Conservation (phyloP, 1,140 invertebrate species). For the Eumaeus atala region DNA sequence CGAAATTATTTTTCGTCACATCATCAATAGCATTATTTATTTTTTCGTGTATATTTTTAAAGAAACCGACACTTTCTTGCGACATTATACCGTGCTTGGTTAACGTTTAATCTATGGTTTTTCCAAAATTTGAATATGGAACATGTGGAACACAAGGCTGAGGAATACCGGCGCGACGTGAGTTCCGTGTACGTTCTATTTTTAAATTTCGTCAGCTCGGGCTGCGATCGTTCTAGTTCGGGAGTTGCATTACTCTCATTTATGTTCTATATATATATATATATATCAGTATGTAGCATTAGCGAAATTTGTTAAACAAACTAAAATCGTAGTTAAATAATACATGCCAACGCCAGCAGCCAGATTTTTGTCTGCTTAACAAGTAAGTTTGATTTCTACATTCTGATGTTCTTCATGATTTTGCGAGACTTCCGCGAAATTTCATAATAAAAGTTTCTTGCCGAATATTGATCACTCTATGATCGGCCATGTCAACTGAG, state of each 20-base stretch:
- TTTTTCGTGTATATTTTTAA: conserved; percentile 58
- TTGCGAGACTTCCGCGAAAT: too few relatives aligned
- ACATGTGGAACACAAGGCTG: neutral
- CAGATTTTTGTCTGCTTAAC: too few relatives aligned
- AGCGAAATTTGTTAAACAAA: too few relatives aligned
- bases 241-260: conserved; percentile 21
- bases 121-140: conserved; percentile 1
- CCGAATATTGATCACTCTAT: too few relatives aligned
- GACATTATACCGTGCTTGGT: conserved; percentile 37
- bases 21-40: conserved; percentile 54
- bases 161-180: conserved; percentile 36
- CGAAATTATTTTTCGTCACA: conserved; percentile 59
- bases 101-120: neutral
- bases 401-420: too few relatives aligned
- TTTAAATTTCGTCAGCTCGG: conserved; percentile 54
- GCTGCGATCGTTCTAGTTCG: conserved; percentile 39
- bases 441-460: too few relatives aligned
- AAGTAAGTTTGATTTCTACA: too few relatives aligned
- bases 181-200: conserved; percentile 48
- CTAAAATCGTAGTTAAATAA: too few relatives aligned
- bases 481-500: too few relatives aligned
- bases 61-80: conserved; percentile 51
- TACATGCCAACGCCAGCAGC: too few relatives aligned
- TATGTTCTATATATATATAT: conserved; percentile 9
- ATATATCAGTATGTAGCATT: neutral